These are phyloP conservation scores for Euura saliciscinereae DNA, from an alignment of 1,140 invertebrate species.

Conservation along the genomic window DNA sequence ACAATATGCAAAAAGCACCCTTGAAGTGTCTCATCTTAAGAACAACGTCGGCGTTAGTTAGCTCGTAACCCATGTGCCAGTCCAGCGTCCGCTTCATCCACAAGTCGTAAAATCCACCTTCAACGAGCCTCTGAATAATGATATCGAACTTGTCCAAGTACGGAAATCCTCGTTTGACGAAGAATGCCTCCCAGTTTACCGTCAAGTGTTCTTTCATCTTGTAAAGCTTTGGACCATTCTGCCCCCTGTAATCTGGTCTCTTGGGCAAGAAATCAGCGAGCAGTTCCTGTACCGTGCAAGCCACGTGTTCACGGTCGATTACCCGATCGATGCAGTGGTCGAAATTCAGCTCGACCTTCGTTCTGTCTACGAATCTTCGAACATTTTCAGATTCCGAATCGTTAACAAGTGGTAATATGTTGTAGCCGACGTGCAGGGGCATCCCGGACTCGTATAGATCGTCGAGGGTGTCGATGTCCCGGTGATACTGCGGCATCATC, in stretches of 20 bases:
- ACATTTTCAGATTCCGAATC: neutral
- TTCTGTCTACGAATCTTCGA: neutral
- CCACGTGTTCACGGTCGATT: slow-evolving; percentile 12
- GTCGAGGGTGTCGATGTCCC: slow-evolving; percentile 22
- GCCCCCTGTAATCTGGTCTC: too few relatives aligned
- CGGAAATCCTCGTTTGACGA: slow-evolving; percentile 18
- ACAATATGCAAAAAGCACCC: too few relatives aligned
- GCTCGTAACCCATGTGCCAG: too few relatives aligned
- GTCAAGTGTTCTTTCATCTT: slow-evolving; percentile 20
- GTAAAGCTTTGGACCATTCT: slow-evolving; percentile 6
- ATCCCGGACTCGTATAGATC: slow-evolving; percentile 16
- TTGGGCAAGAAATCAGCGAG: neutral
- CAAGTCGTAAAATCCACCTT: slow-evolving; percentile 21
- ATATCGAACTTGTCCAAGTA: slow-evolving; percentile 18
- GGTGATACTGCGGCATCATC: slow-evolving; percentile 12
- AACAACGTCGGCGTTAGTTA: too few relatives aligned
- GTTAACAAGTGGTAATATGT: slow-evolving; percentile 14
- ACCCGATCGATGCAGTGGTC: slow-evolving; percentile 13
- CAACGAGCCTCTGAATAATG: slow-evolving; percentile 9
- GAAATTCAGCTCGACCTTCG: slow-evolving; percentile 19
- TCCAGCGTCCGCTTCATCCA: slow-evolving; percentile 9
- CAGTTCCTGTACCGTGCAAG: slow-evolving; percentile 1
- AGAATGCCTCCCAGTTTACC: slow-evolving; percentile 22
- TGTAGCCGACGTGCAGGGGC: slow-evolving; percentile 14
- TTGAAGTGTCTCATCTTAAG: too few relatives aligned